Evolutionary conservation across 2,888 invertebrate species (phyloP).

Genomic region (Mimachlamys varia): DNA sequence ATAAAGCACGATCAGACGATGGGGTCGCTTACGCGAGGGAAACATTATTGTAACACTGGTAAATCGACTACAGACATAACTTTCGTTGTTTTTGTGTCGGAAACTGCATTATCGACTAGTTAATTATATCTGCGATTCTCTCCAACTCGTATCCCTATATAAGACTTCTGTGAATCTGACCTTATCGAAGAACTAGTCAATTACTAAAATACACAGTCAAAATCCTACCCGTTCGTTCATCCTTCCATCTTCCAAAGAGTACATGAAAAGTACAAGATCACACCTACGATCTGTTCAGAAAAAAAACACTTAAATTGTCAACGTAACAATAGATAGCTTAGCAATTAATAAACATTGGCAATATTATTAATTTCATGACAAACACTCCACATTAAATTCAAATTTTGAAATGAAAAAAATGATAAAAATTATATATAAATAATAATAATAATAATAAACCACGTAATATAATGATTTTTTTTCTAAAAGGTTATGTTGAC

Average conservation of each 20-base stretch:
- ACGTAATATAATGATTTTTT: too few relatives aligned
- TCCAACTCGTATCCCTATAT: background rate
- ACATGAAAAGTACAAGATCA: too few relatives aligned
- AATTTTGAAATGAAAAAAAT: too few relatives aligned
- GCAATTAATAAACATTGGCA: too few relatives aligned
- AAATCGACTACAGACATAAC: background rate
- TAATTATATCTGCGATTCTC: background rate
- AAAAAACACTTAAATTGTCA: too few relatives aligned
- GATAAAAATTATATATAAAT: too few relatives aligned
- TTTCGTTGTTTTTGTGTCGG: background rate
- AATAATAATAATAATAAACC: too few relatives aligned
- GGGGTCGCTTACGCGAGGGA: conserved; percentile 70
- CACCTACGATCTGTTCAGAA: too few relatives aligned
- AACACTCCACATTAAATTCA: too few relatives aligned
- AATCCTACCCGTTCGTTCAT: background rate
- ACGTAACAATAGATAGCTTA: too few relatives aligned
- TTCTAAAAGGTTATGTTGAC: too few relatives aligned
- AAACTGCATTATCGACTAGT: background rate
- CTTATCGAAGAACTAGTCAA: background rate
- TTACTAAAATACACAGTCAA: background rate
- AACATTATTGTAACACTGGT: background rate
- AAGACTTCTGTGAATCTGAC: background rate
- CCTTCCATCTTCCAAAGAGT: background rate
- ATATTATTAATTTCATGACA: too few relatives aligned
- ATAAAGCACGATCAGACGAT: conserved; percentile 72